phyloP scores from a whole-genome alignment of 2,888 invertebrate genomes.

The Ichneumoninae sp. region DNA sequence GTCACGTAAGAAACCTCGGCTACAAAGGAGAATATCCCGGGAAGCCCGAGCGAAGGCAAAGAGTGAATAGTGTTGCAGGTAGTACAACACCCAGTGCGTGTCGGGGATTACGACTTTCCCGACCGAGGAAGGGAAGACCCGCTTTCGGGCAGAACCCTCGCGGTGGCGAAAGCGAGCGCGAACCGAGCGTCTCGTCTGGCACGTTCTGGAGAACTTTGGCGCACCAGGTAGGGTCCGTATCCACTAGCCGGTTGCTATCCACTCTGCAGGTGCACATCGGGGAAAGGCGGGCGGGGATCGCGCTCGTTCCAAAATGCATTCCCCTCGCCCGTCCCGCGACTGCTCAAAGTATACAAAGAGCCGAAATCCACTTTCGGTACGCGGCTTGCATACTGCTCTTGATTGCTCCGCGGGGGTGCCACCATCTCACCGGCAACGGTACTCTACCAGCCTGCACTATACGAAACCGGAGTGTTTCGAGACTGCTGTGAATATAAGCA shows the following conservation, averaged over 20 bases:
- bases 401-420: constrained; percentile 56
- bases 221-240: constrained; percentile 21
- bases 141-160: constrained; percentile 7
- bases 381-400: constrained; percentile 61
- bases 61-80: constrained; percentile 1
- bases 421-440: constrained; percentile 6
- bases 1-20: neutral
- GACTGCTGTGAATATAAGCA: constrained; percentile 25
- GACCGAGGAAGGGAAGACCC: neutral
- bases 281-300: constrained; percentile 18
- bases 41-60: neutral
- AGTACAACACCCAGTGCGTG: constrained; percentile 19
- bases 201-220: constrained; percentile 59
- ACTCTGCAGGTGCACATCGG: constrained; percentile 20
- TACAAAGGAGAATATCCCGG: neutral
- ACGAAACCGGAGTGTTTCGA: constrained; percentile 11
- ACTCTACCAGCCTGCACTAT: neutral
- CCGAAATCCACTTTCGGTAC: constrained; percentile 63
- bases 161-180: constrained; percentile 46
- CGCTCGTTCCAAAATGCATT: constrained; percentile 28
- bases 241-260: neutral
- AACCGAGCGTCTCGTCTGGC: constrained; percentile 53
- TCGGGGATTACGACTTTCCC: constrained; percentile 21
- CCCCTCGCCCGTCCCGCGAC: constrained; percentile 27
- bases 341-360: constrained; percentile 62